Conservation (phyloP, 2,113 vertebrate species). For the Trogon surrucura region DNA sequence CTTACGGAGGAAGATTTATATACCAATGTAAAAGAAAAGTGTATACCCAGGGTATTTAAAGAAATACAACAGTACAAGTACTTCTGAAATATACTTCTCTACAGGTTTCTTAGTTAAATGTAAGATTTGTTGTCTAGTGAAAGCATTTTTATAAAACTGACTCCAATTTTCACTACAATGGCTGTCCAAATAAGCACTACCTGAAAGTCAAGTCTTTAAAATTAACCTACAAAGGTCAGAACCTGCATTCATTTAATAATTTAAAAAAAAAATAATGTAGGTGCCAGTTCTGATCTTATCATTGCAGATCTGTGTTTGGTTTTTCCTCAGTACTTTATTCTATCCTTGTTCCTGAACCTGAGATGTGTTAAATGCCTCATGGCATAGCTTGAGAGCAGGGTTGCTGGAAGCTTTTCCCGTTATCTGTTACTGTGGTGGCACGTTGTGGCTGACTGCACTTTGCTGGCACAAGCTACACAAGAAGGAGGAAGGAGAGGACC, state of each 20-base stretch:
- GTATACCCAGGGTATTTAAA: neutral
- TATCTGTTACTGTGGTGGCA: neutral
- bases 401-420: neutral
- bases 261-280: neutral
- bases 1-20: neutral
- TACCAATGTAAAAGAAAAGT: neutral
- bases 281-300: neutral
- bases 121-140: neutral
- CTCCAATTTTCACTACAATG: neutral
- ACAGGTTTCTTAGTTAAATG: neutral
- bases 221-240: neutral
- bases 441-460: neutral
- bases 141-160: neutral
- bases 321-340: neutral
- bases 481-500: neutral
- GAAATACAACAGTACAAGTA: neutral
- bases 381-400: neutral
- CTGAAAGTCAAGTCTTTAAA: neutral
- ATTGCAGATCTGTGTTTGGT: neutral
- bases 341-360: neutral
- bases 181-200: neutral
- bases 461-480: rapidly evolving
- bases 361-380: neutral
- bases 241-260: neutral
- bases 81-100: neutral